These are phyloP conservation scores for Falco punctatus DNA, from an alignment of 2,113 vertebrate genomes.

Conservation along the genomic window DNA sequence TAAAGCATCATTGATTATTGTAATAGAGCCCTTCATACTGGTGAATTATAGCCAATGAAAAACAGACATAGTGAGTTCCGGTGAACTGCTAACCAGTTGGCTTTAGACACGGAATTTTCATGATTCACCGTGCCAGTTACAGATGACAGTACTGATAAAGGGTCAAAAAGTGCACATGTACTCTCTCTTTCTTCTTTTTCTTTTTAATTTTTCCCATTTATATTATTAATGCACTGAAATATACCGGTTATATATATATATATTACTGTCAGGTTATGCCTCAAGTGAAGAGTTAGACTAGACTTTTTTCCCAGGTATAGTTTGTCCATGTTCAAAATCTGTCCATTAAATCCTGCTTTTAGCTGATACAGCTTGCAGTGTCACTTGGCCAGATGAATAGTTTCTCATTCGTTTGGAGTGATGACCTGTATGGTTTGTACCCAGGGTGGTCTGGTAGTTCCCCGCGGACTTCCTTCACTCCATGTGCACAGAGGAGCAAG, in stretches of 20 bases:
- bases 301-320: background rate
- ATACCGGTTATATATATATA: background rate
- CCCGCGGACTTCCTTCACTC: background rate
- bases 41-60: background rate
- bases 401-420: background rate
- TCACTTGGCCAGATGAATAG: background rate
- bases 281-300: background rate
- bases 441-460: background rate
- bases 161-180: accelerated
- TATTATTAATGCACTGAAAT: background rate
- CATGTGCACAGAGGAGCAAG: background rate
- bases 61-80: background rate
- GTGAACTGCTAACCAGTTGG: background rate
- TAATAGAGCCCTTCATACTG: background rate
- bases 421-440: background rate
- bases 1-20: background rate
- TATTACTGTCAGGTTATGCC: background rate
- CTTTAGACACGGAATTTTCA: background rate
- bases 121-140: background rate
- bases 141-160: background rate
- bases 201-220: background rate
- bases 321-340: background rate
- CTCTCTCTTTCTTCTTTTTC: accelerated
- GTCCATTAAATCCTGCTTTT: background rate
- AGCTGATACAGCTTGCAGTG: background rate